Evolutionary conservation across 2,797 vertebrate species (phyloP), one percentile per base, ranked within the genome.

Genomic region (Falco cherrug): DNA sequence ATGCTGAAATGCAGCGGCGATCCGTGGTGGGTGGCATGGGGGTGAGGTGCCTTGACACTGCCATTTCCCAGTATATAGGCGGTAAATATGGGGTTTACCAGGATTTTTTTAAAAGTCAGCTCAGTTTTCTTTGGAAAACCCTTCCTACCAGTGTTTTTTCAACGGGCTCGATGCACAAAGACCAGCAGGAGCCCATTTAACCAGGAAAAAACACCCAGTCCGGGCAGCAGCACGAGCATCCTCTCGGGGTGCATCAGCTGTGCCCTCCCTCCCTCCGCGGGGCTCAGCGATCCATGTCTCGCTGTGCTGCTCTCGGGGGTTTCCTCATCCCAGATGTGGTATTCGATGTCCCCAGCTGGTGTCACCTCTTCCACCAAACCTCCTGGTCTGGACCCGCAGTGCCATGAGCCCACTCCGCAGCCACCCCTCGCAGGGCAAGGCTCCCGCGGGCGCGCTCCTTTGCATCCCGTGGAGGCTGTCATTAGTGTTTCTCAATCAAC

Each of bases 401-500:
- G 69, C 71, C 87, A 29, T 8, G 5, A 82, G 70, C 69, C 89
- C 2, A 1, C 29, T 56, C 63, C 67, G 4, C 1, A 6, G 70
- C 28, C 18, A 0, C 65, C 69, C 76, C 76, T 90, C 2, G 1
- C 18, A 20, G 54, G n/a, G 31, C 64, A 39, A 4, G 19, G 80
- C 57, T 87, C 37, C 76, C 1, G 7, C 8, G 1, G 43, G 13
- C 9, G 2, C 4, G 1, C 53, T 56, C 56, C 64, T 45, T 24
- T 33, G 64, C 63, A 29, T 48, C 53, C 73, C 1, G 2, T 1
- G 16, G 35, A 84, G 75, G 53, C 69, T 48, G 59, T 94, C 87
- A 39, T 93, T 92, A 93, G 74, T 5, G 1, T 96, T 95, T 95
- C 90, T 92, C 95, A 96, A 97, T 94, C 94, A 89, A 22, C 25